Percentiles rank a stretch among this genome's conserved stretches.
Evolutionary conservation across 2,113 vertebrate genomes (phyloP).

Genomic region (rabbit (Oryctolagus cuniculus)): mOryCun1.1 NC_091438.1:14981501-14982000

Average conservation of each 20-base stretch:
- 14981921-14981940: neutral
- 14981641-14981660: slow-evolving; percentile 75
- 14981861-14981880: neutral
- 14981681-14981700: slow-evolving; percentile 42
- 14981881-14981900: neutral
- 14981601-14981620: slow-evolving; percentile 82
- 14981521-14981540: no score
- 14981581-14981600: slow-evolving; percentile 61
- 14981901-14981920: neutral
- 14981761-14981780: slow-evolving; percentile 55
- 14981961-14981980: no score
- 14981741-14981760: slow-evolving; percentile 62
- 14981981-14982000: neutral
- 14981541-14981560: no score
- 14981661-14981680: slow-evolving; percentile 41
- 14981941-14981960: no score
- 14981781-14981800: neutral
- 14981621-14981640: slow-evolving; percentile 82
- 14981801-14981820: neutral
- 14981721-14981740: neutral
- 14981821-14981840: no score
- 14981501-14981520: no score
- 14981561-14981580: neutral
- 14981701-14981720: neutral
- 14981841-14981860: no score